A percentile compares a stretch with the other conserved stretches of the same genome.
These are phyloP conservation scores for Myiozetetes cayanensis DNA, from an alignment of 2,113 vertebrate species.

Conservation along the genomic window DNA sequence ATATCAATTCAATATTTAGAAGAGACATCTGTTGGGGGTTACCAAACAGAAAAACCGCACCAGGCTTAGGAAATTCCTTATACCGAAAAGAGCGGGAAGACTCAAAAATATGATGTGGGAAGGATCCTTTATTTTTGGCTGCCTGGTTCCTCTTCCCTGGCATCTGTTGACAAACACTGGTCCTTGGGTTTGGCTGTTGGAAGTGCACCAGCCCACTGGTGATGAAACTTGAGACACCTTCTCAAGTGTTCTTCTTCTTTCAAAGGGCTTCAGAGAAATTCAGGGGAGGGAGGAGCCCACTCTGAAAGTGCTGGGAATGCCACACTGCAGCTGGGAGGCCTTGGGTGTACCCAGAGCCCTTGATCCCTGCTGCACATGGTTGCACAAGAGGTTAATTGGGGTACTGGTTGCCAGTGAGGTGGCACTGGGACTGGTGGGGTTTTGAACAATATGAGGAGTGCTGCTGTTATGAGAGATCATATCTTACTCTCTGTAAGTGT, in stretches of 20 bases:
- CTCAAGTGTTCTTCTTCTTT: neutral
- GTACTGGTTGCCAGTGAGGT: neutral
- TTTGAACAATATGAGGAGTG: neutral
- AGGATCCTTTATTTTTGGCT: neutral
- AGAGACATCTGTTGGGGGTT: neutral
- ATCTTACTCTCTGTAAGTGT: neutral
- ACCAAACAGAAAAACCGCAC: neutral
- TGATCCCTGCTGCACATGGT: neutral
- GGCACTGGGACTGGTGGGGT: neutral
- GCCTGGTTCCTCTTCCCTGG: neutral
- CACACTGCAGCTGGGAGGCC: neutral
- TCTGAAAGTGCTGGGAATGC: neutral
- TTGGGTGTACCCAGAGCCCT: neutral
- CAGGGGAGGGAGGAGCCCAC: neutral
- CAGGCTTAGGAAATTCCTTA: neutral
- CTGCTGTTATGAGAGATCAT: neutral
- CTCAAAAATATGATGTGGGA: neutral
- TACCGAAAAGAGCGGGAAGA: neutral
- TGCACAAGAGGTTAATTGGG: neutral
- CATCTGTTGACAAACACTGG: neutral
- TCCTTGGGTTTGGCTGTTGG: neutral
- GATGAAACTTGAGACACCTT: neutral
- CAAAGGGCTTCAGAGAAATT: neutral
- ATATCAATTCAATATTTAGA: neutral
- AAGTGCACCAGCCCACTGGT: neutral